Conservation (phyloP, 2,888 invertebrate genomes). For the Xanthia icteritia region DNA sequence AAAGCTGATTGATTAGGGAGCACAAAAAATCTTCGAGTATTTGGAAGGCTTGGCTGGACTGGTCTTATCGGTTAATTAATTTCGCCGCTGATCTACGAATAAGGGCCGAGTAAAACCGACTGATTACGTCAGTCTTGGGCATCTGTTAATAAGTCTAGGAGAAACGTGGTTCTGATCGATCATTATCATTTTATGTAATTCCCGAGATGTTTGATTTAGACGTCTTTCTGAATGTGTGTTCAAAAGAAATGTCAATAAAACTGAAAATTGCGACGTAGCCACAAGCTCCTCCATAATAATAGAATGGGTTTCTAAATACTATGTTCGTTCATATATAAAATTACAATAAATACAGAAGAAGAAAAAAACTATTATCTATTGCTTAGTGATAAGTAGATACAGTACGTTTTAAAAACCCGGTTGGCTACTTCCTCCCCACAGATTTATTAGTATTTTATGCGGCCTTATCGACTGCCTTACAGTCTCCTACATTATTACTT, state of each 20-base stretch:
- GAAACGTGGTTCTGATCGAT: neutral
- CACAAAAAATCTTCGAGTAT: conserved; percentile 41
- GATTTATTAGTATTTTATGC: neutral
- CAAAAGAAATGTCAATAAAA: neutral
- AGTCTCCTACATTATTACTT: conserved; percentile 8
- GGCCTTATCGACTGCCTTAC: no score
- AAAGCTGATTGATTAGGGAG: conserved; percentile 59
- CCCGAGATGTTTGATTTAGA: neutral
- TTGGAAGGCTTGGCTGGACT: conserved; percentile 11
- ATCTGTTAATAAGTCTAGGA: conserved; percentile 31
- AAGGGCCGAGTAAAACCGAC: conserved; percentile 8
- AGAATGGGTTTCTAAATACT: no score
- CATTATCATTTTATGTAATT: conserved; percentile 8
- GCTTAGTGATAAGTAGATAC: neutral
- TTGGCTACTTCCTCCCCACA: neutral
- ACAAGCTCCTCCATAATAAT: no score
- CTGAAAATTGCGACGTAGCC: no score
- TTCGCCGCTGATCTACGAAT: conserved; percentile 42
- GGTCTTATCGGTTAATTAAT: conserved; percentile 58
- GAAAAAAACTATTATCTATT: neutral
- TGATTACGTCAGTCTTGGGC: conserved; percentile 27
- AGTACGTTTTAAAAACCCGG: neutral
- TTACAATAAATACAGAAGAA: neutral
- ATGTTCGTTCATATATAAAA: no score
- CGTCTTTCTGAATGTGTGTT: neutral